phyloP scores from a whole-genome alignment of 2,888 invertebrate genomes.

The Timandra comae region DNA sequence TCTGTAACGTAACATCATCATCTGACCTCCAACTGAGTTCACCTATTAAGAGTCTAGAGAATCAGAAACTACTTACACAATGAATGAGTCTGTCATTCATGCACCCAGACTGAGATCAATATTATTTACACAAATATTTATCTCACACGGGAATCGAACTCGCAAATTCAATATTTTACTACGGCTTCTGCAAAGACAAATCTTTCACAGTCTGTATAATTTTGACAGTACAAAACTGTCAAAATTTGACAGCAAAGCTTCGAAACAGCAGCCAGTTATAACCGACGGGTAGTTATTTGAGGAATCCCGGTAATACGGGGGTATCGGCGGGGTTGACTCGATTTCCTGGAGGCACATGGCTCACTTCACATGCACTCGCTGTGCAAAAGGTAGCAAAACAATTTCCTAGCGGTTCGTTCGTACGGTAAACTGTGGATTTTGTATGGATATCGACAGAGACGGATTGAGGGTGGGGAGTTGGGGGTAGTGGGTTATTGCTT shows the following conservation, averaged over 20 bases:
- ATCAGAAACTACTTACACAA: too few relatives aligned
- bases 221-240: not conserved
- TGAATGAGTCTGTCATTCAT: too few relatives aligned
- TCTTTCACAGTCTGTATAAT: too few relatives aligned
- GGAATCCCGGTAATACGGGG: not conserved
- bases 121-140: too few relatives aligned
- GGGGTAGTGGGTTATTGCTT: too few relatives aligned
- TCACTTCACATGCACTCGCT: not conserved
- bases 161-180: too few relatives aligned
- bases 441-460: not conserved
- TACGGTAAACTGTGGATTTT: constrained; percentile 18
- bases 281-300: not conserved
- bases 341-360: not conserved
- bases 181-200: too few relatives aligned
- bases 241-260: not conserved
- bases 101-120: too few relatives aligned
- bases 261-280: not conserved
- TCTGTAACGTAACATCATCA: too few relatives aligned
- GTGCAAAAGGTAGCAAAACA: constrained; percentile 5
- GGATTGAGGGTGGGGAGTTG: not conserved
- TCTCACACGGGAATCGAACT: too few relatives aligned
- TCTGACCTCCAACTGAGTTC: too few relatives aligned
- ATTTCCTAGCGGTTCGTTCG: constrained; percentile 13
- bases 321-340: not conserved
- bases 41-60: too few relatives aligned